Evolutionary conservation across 2,113 vertebrate species (phyloP).

Genomic region (Microcebus griseorufus): DNA sequence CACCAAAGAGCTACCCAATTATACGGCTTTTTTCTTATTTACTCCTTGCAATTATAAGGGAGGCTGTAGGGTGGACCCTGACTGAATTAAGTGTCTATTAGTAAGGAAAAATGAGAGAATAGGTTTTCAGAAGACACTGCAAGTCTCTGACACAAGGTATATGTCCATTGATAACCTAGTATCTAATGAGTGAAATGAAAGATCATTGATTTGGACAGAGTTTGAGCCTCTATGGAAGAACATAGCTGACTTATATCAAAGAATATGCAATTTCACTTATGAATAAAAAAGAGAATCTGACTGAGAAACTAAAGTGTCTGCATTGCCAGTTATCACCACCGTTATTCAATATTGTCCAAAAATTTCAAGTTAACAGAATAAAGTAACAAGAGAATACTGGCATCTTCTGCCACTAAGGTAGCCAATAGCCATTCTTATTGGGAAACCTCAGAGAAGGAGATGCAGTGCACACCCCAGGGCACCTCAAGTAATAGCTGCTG

Average conservation of each 20-base stretch:
- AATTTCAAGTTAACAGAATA: background rate
- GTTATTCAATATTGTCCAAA: background rate
- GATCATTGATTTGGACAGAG: too few species aligned
- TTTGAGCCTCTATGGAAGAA: background rate
- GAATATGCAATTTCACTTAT: background rate
- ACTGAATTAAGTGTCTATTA: background rate
- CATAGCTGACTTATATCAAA: background rate
- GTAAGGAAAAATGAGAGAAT: background rate
- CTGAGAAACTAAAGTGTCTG: background rate
- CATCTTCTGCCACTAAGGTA: background rate
- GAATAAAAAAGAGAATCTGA: background rate
- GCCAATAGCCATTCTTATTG: background rate
- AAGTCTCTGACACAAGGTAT: background rate
- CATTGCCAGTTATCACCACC: background rate
- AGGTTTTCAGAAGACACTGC: background rate
- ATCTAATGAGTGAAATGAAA: background rate
- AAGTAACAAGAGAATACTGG: background rate
- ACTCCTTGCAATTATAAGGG: background rate
- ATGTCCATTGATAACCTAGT: background rate
- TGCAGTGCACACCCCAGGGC: background rate
- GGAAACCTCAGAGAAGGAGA: background rate
- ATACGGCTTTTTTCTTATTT: background rate
- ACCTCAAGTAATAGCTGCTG: background rate
- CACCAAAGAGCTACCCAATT: background rate
- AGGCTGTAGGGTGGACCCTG: background rate